Base-by-base conservation (phyloP, 2,888 invertebrate species). In the Microdon myrmicae region DNA sequence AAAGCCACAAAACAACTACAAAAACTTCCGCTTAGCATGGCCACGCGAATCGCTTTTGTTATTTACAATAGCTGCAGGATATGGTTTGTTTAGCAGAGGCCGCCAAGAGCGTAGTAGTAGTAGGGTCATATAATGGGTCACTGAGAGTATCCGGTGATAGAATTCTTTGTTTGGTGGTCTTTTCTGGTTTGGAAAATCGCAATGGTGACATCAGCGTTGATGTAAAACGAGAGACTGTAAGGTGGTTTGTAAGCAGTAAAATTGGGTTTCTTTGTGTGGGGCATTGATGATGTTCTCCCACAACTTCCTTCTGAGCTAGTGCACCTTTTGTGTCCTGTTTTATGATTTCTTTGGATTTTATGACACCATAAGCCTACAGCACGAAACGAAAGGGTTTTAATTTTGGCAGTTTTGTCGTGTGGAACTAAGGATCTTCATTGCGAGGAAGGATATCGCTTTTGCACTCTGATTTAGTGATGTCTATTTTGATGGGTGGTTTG, bases 161-260 rank as follows among this genome's bases (percentile, higher is more conserved):
- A 64, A 51, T 58, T 58, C 26, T 64, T 64, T 64, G 64, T 64
- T 51, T 53, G 44, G 58, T 34, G 43, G 64, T 51, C 53, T 58
- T 64, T 58, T 53, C 51, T 64, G 49, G 58, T 53, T 51, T 41
- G 38, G 47, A 64, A 64, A 56, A 51, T 53, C 10, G 28, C 16
- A 25, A 23, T 39, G 31, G 9, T 22, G 4, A 25, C 16, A 34
- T 48, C 28, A 31, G 32, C 17, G 19, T 9, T n/a, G 17, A n/a
- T n/a, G n/a, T n/a, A n/a, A n/a, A n/a, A n/a, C n/a, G 2, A 7
- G 7, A 5, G 19, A 25, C 25, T 9, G 26, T 22, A 4, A 6
- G 20, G 20, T 5, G 37, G 37, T 13, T 10, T 28, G 23, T 28
- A 26, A 22, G 22, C 31, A 43, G 58, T 64, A 58, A 64, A 64